phyloP scores from a whole-genome alignment of 1,140 invertebrate species.

The Macrocentrus cingulum region DNA sequence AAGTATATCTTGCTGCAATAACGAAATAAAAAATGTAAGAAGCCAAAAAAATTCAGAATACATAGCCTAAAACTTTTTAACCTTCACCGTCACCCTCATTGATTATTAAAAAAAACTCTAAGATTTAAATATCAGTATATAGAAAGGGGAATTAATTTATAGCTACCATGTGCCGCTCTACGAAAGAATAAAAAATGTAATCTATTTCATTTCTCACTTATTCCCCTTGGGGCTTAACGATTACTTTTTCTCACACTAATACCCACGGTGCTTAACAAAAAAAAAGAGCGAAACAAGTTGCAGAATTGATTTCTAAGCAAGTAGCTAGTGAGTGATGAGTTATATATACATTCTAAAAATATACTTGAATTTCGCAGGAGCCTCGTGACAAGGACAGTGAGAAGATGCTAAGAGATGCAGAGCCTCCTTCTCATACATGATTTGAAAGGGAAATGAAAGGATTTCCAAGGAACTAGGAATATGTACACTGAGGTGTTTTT shows the following conservation, averaged over 20 bases:
- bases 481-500: not conserved
- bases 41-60: no score
- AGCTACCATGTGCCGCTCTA: slow-evolving; percentile 17
- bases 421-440: slow-evolving; percentile 41
- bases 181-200: slow-evolving; percentile 8
- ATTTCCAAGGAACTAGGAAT: slow-evolving; percentile 40
- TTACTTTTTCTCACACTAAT: not conserved
- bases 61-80: no score
- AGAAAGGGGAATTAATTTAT: not conserved
- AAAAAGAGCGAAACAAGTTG: not conserved
- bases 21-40: no score
- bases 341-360: not conserved
- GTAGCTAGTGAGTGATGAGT: not conserved
- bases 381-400: not conserved
- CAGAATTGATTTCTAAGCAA: slow-evolving; percentile 1
- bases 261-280: not conserved
- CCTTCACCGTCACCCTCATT: no score
- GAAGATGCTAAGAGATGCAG: slow-evolving; percentile 8
- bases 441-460: slow-evolving; percentile 44
- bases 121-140: no score
- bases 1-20: no score
- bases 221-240: not conserved
- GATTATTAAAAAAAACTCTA: no score
- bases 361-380: not conserved
- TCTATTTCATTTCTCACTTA: slow-evolving; percentile 4